Evolutionary conservation across 2,113 vertebrate genomes (phyloP).

Genomic region (Lepisosteus oculatus): DNA sequence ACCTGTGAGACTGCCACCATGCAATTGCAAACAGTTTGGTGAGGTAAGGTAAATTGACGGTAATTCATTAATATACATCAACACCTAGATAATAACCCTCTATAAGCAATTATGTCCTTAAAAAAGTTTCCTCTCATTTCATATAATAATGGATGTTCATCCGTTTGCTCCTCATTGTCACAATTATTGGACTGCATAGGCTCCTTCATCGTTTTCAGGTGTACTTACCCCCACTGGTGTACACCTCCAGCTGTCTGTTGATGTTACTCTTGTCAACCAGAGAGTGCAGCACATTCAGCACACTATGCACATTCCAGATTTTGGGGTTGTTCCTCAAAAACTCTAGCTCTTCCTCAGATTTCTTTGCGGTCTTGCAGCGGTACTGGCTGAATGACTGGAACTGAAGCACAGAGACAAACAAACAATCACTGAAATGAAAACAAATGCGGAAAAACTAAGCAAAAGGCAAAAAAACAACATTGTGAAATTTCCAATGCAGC

Average conservation of each 20-base stretch:
- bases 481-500: neutral
- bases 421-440: neutral
- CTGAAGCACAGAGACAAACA: slow-evolving; percentile 52
- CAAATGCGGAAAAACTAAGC: neutral
- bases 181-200: no score
- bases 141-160: no score
- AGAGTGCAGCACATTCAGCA: slow-evolving; percentile 94
- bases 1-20: no score
- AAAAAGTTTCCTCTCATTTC: no score
- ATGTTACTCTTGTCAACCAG: slow-evolving; percentile 98
- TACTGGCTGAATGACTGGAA: slow-evolving; percentile 99
- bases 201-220: no score
- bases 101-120: no score
- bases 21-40: no score
- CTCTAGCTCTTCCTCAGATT: slow-evolving; percentile 93
- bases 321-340: slow-evolving; percentile 96
- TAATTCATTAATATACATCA: no score
- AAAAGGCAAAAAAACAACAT: neutral
- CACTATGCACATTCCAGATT: slow-evolving; percentile 98
- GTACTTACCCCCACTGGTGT: slow-evolving; percentile 90
- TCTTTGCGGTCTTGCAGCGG: slow-evolving; percentile 95
- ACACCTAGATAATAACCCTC: no score
- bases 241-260: slow-evolving; percentile 93
- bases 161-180: no score
- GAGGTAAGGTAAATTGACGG: no score